phyloP scores from a whole-genome alignment of 2,797 vertebrate genomes.

The Neosilurus mollespiculum region DNA sequence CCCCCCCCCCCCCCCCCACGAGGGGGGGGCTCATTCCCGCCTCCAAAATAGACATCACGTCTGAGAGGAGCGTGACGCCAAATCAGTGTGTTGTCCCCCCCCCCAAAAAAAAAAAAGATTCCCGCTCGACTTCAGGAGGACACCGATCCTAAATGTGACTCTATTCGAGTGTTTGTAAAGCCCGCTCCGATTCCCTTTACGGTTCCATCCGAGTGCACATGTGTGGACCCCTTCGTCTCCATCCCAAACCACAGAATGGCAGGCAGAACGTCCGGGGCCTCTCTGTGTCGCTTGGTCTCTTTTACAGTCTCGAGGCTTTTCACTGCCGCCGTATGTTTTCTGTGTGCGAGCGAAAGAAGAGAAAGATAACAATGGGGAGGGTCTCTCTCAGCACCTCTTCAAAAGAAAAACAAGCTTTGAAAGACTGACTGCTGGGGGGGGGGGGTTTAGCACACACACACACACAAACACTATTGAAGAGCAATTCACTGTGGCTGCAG shows the following conservation, averaged over 20 bases:
- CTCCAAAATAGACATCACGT: neutral
- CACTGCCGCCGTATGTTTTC: conserved; percentile 40
- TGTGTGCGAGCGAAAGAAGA: conserved; percentile 39
- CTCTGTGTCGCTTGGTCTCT: conserved; percentile 11
- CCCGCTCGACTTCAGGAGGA: neutral
- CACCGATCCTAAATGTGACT: neutral
- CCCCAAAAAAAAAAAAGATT: neutral
- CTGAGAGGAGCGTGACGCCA: neutral
- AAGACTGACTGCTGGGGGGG: conserved; percentile 55
- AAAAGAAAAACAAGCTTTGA: conserved; percentile 60
- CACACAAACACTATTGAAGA: conserved; percentile 44
- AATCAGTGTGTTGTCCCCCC: neutral
- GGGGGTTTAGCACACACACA: conserved; percentile 28
- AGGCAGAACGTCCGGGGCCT: conserved; percentile 48
- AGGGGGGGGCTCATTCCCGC: neutral
- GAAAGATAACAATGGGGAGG: conserved; percentile 49
- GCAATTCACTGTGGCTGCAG: conserved; percentile 44
- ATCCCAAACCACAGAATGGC: conserved; percentile 61
- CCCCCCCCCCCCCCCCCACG: too few species aligned
- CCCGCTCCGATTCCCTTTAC: neutral
- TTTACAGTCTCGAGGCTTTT: conserved; percentile 61
- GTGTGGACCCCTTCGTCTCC: conserved; percentile 32
- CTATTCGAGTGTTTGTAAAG: neutral
- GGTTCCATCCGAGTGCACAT: conserved; percentile 21
- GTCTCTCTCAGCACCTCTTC: conserved; percentile 53